A percentile compares a stretch with the other conserved stretches of the same genome.
These are phyloP conservation scores for Hydrochoerus hydrochaeris DNA, from an alignment of 2,113 vertebrate species.

Conservation along the genomic window DNA sequence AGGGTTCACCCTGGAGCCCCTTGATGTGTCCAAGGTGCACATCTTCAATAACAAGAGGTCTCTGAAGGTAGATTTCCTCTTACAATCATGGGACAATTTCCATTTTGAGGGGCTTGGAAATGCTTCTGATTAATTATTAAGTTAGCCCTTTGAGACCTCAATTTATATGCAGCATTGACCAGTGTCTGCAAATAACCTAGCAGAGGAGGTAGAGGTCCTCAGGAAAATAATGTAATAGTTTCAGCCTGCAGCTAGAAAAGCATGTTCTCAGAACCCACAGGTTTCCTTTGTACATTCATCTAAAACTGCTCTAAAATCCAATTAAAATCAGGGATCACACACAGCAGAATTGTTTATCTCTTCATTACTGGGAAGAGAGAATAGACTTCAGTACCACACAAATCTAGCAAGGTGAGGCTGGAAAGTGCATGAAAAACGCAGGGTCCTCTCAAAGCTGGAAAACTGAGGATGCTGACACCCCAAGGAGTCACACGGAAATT, in stretches of 20 bases:
- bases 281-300: constrained; percentile 75
- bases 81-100: constrained; percentile 23
- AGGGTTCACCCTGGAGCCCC: neutral
- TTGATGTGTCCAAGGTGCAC: neutral
- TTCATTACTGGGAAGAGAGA: neutral
- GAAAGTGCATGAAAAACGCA: neutral
- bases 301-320: constrained; percentile 75
- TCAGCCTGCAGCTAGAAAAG: constrained; percentile 68
- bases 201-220: constrained; percentile 49
- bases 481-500: neutral
- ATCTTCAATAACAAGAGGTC: constrained; percentile 24
- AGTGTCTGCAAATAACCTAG: constrained; percentile 75
- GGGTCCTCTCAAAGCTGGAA: fast-evolving
- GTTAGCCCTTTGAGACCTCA: constrained; percentile 67
- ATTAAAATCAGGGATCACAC: constrained; percentile 82
- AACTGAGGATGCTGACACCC: neutral
- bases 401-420: neutral
- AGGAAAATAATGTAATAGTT: constrained; percentile 68
- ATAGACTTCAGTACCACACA: neutral
- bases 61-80: neutral
- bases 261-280: constrained; percentile 67
- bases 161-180: constrained; percentile 72
- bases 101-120: constrained; percentile 50
- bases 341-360: constrained; percentile 14
- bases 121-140: constrained; percentile 71